Evolutionary conservation across 2,797 vertebrate genomes (phyloP), one percentile per base, ranked within the genome.

Genomic region (Hirundo rustica): DNA sequence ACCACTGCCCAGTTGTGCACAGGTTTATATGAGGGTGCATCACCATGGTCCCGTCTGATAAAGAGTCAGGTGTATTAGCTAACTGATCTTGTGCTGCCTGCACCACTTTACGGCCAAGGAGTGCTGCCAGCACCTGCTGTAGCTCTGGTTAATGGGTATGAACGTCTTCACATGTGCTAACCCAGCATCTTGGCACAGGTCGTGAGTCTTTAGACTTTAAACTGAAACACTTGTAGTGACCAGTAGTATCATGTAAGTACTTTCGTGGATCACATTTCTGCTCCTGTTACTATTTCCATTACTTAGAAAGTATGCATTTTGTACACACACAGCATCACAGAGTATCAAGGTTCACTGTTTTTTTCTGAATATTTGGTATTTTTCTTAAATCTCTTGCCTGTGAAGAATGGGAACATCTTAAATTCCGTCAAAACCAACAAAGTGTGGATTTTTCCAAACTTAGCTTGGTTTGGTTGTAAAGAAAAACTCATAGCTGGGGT

Each of bases 401-500:
- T 40, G 30, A 86, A 80, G n/a, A 86, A 77, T 4, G 16, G 5
- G 13, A 91, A 67, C 11, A 57, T 29, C 29, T 84, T 64, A 61
- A 80, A 93, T 75, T 67, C 61, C 57, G 64, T 22, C 36, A 74
- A 76, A 85, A 50, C 9, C 1, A 16, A 60, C 50, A 32, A 78
- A 42, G 61, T n/a, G n/a, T n/a, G 50, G 44, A 70, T 83, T 83
- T 54, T 40, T 71, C 26, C 53, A 54, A 66, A 73, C 11, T 10
- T 38, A 29, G 44, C 19, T n/a, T 44, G 22, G 23, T 38, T 73
- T 45, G 29, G 16, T 21, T 45, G 32, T 27, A 81, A 83, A 92
- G 57, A 57, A 60, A 36, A 74, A 16, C 23, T 53, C 1, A 0
- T 8, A 64, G n/a, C 45, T 0, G 0, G 2, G 27, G 30, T 19